Conservation (phyloP, 1,140 invertebrate species). For the Armadillidium nasatum region DNA sequence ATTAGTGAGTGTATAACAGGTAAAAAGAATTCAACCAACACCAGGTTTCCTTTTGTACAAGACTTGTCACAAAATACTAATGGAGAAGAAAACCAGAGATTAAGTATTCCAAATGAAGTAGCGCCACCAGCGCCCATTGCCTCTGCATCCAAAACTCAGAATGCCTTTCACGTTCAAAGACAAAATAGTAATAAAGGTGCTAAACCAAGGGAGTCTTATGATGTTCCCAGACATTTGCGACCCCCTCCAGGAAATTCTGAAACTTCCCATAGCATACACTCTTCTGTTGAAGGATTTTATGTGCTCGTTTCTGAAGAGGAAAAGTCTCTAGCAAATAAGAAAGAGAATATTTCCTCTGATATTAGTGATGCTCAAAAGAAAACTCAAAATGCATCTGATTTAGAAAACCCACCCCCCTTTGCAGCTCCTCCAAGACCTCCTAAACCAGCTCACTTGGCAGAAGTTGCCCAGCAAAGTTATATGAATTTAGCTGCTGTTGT, state of each 20-base stretch:
- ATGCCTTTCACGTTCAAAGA: not conserved
- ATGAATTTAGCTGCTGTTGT: slow-evolving; percentile 51
- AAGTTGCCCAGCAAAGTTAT: slow-evolving; percentile 54
- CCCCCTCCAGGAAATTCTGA: slow-evolving; percentile 32
- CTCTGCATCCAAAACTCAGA: slow-evolving; percentile 21
- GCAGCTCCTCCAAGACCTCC: slow-evolving; percentile 67
- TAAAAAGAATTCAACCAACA: slow-evolving; percentile 51
- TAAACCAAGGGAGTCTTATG: slow-evolving; percentile 33
- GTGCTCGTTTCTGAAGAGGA: slow-evolving; percentile 2
- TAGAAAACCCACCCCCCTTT: slow-evolving; percentile 44
- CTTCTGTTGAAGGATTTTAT: slow-evolving; percentile 17
- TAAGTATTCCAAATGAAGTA: slow-evolving; percentile 33
- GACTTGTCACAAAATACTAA: slow-evolving; percentile 13
- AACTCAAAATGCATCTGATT: slow-evolving; percentile 10
- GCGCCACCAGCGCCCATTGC: slow-evolving; percentile 38
- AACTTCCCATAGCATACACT: slow-evolving; percentile 31
- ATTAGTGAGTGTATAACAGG: slow-evolving; percentile 85
- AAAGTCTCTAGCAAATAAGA: slow-evolving; percentile 14
- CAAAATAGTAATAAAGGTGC: slow-evolving; percentile 29
- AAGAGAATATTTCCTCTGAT: slow-evolving; percentile 11
- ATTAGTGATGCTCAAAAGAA: slow-evolving; percentile 20
- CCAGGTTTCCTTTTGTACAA: slow-evolving; percentile 27
- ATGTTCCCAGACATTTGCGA: slow-evolving; percentile 24
- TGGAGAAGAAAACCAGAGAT: slow-evolving; percentile 26
- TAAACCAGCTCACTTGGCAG: slow-evolving; percentile 61